Base-by-base conservation (phyloP, 2,113 vertebrate species). In the Collichthys lucidus region DNA sequence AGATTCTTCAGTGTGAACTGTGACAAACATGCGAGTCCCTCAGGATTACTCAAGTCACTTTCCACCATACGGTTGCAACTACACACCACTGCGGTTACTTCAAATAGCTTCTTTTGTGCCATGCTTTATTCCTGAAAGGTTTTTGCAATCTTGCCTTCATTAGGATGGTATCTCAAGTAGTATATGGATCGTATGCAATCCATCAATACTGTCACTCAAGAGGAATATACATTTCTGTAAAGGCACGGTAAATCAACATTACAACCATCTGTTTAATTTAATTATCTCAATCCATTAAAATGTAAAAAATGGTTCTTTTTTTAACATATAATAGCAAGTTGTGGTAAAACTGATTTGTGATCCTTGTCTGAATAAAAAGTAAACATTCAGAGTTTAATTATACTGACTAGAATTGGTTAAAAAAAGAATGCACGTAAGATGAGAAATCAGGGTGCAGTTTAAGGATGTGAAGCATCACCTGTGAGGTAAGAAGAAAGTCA, bases 1-100 rank as follows among this genome's bases (percentile, higher is more conserved):
- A 6, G 5, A 3, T 47, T 82, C 61, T 56, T 60, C 59, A 29
- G 66, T 19, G 31, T 74, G 35, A 57, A 77, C 26, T 65, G 53
- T 46, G n/a, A 68, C 31, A 81, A 74, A 60, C 55, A 42, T 12
- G 20, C 0, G 15, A 31, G 56, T 68, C 70, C 53, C 31, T 46
- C 35, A 40, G 35, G 7, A 40, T 40, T 40, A 40, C 35, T 40
- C 35, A 40, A 40, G 35, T 40, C 35, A 40, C 35, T 40, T 40
- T 40, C 35, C 9, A 40, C 35, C 35, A 40, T 40, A 40, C 8
- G 35, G 35, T 40, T 40, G 35, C 35, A 8, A 40, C 35, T 40
- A 40, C 35, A 40, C 35, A 40, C 15, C 11, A 15, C 22, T 0
- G 11, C 31, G 52, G 12, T 52, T 31, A 29, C 14, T 73, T 59